Percentiles rank a stretch among this genome's conserved stretches.
These are phyloP conservation scores for Zaprionus davidi DNA, from an alignment of 1,140 invertebrate genomes.

Conservation along the genomic window DNA sequence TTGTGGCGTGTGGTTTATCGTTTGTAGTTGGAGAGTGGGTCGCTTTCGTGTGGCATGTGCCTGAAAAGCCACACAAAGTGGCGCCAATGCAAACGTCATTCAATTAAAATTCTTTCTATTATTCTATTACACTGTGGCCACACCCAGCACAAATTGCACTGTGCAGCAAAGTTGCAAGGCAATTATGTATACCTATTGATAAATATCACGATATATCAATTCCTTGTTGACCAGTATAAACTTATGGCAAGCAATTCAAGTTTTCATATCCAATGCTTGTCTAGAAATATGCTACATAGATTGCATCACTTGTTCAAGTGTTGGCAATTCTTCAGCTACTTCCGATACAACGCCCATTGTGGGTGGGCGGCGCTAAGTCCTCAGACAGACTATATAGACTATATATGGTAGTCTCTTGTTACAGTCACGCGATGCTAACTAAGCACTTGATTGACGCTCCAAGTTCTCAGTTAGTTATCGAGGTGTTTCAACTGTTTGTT, in stretches of 20 bases:
- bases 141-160: not conserved
- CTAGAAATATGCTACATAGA: conserved; percentile 22
- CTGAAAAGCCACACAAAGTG: conserved; percentile 40
- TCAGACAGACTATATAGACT: conserved; percentile 12
- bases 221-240: conserved; percentile 2
- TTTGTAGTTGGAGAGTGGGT: not conserved
- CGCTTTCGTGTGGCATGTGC: conserved; percentile 15
- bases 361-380: conserved; percentile 43
- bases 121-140: not conserved
- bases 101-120: conserved; percentile 62
- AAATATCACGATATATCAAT: not conserved
- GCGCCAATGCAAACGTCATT: conserved; percentile 57
- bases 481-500: conserved; percentile 7
- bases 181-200: not conserved
- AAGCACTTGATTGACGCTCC: conserved; percentile 65
- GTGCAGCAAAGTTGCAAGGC: not conserved
- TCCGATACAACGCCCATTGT: not conserved
- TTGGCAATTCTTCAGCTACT: conserved; percentile 7
- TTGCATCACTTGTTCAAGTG: conserved; percentile 45
- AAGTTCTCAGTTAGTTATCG: conserved; percentile 29
- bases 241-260: conserved; percentile 29
- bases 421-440: conserved; percentile 76
- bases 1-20: conserved; percentile 19
- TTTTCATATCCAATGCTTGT: conserved; percentile 15
- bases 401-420: not conserved